These are phyloP conservation scores for Troglohyphantes excavatus DNA, from an alignment of 2,888 invertebrate species.

Conservation along the genomic window DNA sequence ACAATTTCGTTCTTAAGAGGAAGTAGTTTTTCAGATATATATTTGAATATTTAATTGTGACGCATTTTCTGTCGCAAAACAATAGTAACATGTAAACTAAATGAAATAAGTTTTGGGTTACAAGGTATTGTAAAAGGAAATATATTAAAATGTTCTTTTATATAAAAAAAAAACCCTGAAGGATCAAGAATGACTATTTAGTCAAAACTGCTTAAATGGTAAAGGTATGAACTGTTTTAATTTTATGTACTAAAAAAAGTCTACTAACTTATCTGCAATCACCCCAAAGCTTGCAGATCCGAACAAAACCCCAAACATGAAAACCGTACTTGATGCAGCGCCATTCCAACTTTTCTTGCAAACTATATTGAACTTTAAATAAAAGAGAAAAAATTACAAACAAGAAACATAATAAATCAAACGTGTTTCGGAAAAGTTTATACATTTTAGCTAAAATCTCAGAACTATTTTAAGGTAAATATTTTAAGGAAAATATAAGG, in stretches of 20 bases:
- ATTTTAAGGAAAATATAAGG: neutral
- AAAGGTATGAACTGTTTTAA: no score
- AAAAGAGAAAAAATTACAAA: neutral
- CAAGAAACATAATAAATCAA: neutral
- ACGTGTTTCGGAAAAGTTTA: neutral
- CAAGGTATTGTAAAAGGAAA: no score
- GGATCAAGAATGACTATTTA: no score
- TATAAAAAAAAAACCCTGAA: no score
- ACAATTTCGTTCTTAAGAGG: no score
- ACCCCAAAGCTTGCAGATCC: slow-evolving; percentile 71
- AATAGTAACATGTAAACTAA: no score
- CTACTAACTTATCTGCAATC: slow-evolving; percentile 70
- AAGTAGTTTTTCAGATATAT: no score
- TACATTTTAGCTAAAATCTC: neutral
- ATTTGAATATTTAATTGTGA: no score
- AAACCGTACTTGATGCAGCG: slow-evolving; percentile 60
- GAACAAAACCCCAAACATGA: slow-evolving; percentile 75
- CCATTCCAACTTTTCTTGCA: slow-evolving; percentile 72
- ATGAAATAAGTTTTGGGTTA: no score
- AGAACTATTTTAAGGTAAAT: neutral
- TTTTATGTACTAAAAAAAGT: neutral
- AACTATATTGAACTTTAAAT: slow-evolving; percentile 58
- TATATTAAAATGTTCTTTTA: no score
- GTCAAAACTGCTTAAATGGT: no score
- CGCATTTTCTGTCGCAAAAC: no score